phyloP scores from a whole-genome alignment of 2,113 vertebrate species.

The Ammodytes dubius region DNA sequence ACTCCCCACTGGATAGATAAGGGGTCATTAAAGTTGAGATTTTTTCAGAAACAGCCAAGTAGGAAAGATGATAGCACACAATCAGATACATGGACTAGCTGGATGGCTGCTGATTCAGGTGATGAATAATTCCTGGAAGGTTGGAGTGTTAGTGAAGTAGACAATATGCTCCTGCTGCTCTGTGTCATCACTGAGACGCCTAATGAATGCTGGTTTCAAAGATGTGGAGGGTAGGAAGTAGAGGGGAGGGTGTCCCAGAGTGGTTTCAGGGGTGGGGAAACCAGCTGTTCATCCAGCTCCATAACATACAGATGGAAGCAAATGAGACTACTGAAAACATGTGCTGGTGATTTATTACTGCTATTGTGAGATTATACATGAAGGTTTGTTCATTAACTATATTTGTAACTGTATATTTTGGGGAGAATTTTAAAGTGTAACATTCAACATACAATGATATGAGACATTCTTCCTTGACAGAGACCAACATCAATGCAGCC shows the following conservation, averaged over 20 bases:
- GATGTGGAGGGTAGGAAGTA: slow-evolving; percentile 20
- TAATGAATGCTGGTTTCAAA: slow-evolving; percentile 57
- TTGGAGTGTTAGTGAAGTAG: slow-evolving; percentile 30
- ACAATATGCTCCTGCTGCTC: slow-evolving; percentile 51
- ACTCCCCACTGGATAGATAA: slow-evolving; percentile 88
- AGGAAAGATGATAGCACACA: slow-evolving; percentile 11
- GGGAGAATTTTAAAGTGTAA: neutral
- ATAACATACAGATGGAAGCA: neutral
- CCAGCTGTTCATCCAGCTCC: slow-evolving; percentile 46
- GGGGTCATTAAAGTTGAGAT: slow-evolving; percentile 10
- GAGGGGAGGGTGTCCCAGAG: slow-evolving; percentile 24
- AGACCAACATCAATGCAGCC: neutral
- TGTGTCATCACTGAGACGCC: slow-evolving; percentile 25
- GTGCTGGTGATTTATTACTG: neutral
- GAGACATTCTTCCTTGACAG: neutral
- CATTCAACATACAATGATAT: neutral
- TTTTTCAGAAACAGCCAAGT: slow-evolving; percentile 13
- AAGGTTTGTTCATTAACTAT: neutral
- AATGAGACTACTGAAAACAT: neutral
- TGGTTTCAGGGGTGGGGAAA: slow-evolving; percentile 42
- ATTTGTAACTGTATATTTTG: slow-evolving; percentile 2
- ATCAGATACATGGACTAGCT: slow-evolving; percentile 12
- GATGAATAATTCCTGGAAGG: slow-evolving; percentile 38
- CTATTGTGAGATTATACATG: neutral
- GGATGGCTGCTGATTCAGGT: slow-evolving; percentile 39